These are phyloP conservation scores for Pseudoips prasinana DNA, from an alignment of 2,888 invertebrate genomes.

Conservation along the genomic window DNA sequence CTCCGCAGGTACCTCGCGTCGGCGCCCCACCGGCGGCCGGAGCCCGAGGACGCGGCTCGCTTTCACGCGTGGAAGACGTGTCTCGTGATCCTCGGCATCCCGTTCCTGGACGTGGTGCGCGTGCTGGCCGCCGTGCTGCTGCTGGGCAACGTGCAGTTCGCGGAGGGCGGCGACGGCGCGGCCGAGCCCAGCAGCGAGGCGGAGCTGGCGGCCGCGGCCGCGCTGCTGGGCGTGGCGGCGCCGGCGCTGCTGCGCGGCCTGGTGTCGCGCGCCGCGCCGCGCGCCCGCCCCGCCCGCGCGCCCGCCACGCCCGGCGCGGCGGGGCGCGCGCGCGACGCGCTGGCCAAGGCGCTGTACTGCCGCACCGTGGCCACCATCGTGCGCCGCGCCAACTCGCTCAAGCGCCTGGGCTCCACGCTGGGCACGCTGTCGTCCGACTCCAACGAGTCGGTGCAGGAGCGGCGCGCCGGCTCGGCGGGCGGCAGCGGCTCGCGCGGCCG, in stretches of 20 bases:
- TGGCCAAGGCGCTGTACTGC: constrained; percentile 96
- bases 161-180: constrained; percentile 88
- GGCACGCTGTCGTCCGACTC: constrained; percentile 95
- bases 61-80: constrained; percentile 97
- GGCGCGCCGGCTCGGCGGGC: constrained; percentile 89
- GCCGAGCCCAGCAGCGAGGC: constrained; percentile 91
- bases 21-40: constrained; percentile 83
- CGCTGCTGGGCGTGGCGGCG: constrained; percentile 87
- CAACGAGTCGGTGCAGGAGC: constrained; percentile 95
- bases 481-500: constrained; percentile 55
- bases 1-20: constrained; percentile 86
- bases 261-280: constrained; percentile 87
- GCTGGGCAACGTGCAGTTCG: constrained; percentile 95
- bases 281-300: constrained; percentile 85
- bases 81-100: constrained; percentile 94
- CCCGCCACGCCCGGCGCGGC: constrained; percentile 90
- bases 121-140: constrained; percentile 95
- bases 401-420: constrained; percentile 91
- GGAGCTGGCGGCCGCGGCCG: constrained; percentile 93
- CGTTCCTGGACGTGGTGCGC: constrained; percentile 95
- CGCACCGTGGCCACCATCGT: constrained; percentile 97
- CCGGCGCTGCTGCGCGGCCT: constrained; percentile 90
- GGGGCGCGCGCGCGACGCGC: constrained; percentile 92
- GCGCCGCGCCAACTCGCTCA: constrained; percentile 94
- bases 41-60: constrained; percentile 66